Base-by-base conservation (phyloP, 1,140 invertebrate genomes). In the Bilobella aurantiaca region DNA sequence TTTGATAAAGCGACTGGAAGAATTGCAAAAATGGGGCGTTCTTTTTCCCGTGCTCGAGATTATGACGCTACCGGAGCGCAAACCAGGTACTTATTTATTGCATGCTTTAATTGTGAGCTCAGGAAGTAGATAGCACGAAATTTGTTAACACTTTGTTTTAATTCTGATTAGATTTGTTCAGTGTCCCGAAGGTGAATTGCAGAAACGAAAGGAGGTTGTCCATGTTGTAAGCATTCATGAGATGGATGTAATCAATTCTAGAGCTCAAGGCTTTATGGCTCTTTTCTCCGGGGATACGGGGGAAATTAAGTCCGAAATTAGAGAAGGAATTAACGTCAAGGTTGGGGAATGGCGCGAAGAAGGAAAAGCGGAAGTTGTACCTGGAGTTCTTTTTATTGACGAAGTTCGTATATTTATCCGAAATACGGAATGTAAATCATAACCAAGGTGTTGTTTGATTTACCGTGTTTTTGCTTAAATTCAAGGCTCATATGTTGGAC, bases 181-280 rank as follows among this genome's bases (percentile, higher is more conserved):
- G 70, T 98, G 95, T 79, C 96, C 96, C 0, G 95, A 98, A 74
- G 96, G 96, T 0, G 96, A 99, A 81, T 79, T 99, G 8, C 95
- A 98, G 79, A 99, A 98, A 76, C 82, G 96, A n/a, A 97, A 98
- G 77, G 95, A 98, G 82, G 95, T 97, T 0, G 93, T 98, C 0
- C 96, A 99, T 78, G 99, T 95, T 0, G 94, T 98, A 0, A 95
- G 92, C 0, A 78, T 99, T n/a, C 96, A 99, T 76, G 96, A 99
- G 77, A 91, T 99, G 62, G 96, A 99, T 78, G 96, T 98, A 0
- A 98, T 98, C 74, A 98, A 98, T 75, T 94, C 91, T 56, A 81
- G 95, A 69, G 96, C 93, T 0, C 94, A 98, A 76, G 97, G 96
- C 0, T 99, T 98, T 75, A 79, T 99, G 1, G 96, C 96, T 0